Evolutionary conservation across 2,888 invertebrate species (phyloP).

Genomic region (Sinohyriopsis cumingii): DNA sequence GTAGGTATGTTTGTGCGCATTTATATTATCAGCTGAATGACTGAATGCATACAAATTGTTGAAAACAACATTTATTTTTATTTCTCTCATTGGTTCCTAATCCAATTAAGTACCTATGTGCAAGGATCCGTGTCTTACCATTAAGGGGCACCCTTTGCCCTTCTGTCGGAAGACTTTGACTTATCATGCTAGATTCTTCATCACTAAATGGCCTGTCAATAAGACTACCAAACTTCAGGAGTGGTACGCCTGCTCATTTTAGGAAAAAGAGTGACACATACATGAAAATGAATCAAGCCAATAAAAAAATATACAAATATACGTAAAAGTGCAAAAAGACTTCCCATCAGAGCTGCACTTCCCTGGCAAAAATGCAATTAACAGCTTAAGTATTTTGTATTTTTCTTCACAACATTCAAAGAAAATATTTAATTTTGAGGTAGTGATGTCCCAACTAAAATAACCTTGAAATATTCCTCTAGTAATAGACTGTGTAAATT

Average conservation of each 20-base stretch:
- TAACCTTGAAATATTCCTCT: too few species aligned
- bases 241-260: slow-evolving; percentile 49
- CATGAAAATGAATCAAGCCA: neutral
- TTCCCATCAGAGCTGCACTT: neutral
- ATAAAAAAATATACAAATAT: neutral
- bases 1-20: too few species aligned
- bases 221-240: slow-evolving; percentile 61
- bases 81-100: too few species aligned
- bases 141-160: slow-evolving; percentile 56
- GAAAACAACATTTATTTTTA: too few species aligned
- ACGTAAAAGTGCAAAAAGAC: neutral
- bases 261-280: slow-evolving; percentile 13
- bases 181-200: slow-evolving; percentile 60
- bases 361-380: neutral
- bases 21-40: too few species aligned
- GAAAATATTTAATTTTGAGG: too few species aligned
- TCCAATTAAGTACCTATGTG: too few species aligned
- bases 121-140: slow-evolving; percentile 36
- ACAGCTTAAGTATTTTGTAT: too few species aligned
- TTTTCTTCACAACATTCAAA: too few species aligned
- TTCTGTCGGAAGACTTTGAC: slow-evolving; percentile 48
- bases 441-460: too few species aligned
- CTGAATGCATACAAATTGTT: too few species aligned
- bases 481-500: too few species aligned
- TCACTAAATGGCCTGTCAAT: slow-evolving; percentile 58